A percentile compares a stretch with the other conserved stretches of the same genome.
Conservation (phyloP, 2,113 vertebrate genomes). For the Peromyscus leucopus region DNA sequence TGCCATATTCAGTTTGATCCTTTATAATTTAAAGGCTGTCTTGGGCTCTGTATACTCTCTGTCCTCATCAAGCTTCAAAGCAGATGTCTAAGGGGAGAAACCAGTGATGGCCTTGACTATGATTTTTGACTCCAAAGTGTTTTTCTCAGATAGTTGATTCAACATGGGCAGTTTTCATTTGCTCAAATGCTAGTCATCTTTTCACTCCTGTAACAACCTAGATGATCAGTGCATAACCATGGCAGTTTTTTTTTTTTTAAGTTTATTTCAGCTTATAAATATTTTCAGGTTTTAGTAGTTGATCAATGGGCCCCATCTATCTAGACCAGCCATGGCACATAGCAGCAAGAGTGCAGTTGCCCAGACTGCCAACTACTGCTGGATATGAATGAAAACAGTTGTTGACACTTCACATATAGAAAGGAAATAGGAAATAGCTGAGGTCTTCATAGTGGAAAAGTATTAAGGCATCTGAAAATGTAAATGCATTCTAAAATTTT, state of each 20-base stretch:
- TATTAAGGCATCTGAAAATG: too few relatives aligned
- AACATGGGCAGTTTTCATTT: not conserved
- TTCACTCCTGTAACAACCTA: not conserved
- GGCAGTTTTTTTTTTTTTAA: too few relatives aligned
- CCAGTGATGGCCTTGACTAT: accelerated
- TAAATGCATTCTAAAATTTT: not conserved
- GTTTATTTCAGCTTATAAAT: not conserved
- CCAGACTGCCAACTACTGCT: too few relatives aligned
- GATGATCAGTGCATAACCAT: too few relatives aligned
- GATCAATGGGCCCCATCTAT: not conserved
- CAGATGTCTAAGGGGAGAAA: not conserved
- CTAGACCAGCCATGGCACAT: not conserved
- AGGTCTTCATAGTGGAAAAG: not conserved
- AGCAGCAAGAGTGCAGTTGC: accelerated
- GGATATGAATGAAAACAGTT: not conserved
- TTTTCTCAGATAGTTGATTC: not conserved
- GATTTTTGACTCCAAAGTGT: accelerated
- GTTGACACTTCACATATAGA: not conserved
- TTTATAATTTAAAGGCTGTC: not conserved
- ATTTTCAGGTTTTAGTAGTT: not conserved
- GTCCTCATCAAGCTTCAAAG: not conserved
- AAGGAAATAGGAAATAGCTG: too few relatives aligned
- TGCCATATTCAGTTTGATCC: not conserved
- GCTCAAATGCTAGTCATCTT: not conserved
- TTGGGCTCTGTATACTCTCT: not conserved